These are phyloP conservation scores for Oreotrochilus melanogaster DNA, from an alignment of 2,113 vertebrate species.

Conservation along the genomic window DNA sequence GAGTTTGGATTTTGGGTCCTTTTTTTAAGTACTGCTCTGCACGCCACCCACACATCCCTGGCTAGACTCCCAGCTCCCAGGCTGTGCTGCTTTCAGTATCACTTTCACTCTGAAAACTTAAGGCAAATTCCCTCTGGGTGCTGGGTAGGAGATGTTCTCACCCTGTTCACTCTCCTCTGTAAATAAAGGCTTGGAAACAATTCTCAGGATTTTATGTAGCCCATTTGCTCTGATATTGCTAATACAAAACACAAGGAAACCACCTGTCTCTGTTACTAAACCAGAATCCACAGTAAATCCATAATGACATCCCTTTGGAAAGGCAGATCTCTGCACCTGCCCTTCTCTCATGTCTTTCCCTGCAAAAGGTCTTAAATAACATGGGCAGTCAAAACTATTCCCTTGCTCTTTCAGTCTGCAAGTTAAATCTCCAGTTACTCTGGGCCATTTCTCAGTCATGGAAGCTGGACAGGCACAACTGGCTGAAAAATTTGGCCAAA, in stretches of 20 bases:
- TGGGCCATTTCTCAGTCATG: neutral
- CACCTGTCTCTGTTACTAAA: neutral
- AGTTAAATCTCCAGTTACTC: neutral
- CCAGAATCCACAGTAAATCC: neutral
- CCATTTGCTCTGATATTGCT: neutral
- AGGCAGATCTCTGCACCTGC: neutral
- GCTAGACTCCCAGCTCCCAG: neutral
- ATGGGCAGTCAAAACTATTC: neutral
- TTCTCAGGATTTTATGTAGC: neutral
- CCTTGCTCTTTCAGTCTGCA: neutral
- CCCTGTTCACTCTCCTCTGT: neutral
- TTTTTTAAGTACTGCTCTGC: slow-evolving; percentile 5
- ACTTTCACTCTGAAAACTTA: neutral
- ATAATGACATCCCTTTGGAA: neutral
- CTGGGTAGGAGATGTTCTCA: neutral
- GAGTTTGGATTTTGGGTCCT: neutral
- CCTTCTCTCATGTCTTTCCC: neutral
- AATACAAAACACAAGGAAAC: neutral
- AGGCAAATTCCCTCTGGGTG: neutral
- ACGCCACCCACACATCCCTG: neutral
- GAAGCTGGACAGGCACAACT: neutral
- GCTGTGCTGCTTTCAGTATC: neutral
- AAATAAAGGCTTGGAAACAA: neutral
- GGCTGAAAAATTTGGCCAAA: neutral
- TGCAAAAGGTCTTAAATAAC: neutral